Percentiles rank a stretch among this genome's conserved stretches.
Evolutionary conservation across 1,140 invertebrate genomes (phyloP).

Genomic region (Eulimnadia texana): DNA sequence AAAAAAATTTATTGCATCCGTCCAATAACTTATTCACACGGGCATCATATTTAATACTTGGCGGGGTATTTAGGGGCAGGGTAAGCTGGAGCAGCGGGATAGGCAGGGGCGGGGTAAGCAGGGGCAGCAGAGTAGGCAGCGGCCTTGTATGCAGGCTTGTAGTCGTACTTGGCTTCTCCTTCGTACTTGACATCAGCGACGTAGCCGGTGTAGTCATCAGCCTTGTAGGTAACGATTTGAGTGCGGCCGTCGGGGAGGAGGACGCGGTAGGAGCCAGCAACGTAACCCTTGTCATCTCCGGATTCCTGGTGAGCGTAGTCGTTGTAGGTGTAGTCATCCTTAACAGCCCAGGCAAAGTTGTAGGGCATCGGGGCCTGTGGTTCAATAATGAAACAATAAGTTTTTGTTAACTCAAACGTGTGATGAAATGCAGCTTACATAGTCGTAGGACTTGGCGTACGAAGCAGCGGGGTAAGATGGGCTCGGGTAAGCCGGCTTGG

Average conservation of each 20-base stretch:
- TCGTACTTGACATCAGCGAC: conserved; percentile 21
- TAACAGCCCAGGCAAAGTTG: conserved; percentile 56
- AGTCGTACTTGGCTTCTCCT: conserved; percentile 18
- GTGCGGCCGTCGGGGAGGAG: conserved; percentile 53
- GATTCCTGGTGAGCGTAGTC: conserved; percentile 56
- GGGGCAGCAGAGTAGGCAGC: too few relatives aligned
- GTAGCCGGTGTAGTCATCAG: conserved; percentile 19
- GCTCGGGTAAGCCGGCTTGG: conserved; percentile 7
- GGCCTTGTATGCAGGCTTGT: conserved; percentile 16
- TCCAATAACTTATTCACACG: neutral
- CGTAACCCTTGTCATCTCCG: conserved; percentile 39
- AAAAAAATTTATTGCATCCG: too few relatives aligned
- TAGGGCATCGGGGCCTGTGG: conserved; percentile 30
- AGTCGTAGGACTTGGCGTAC: conserved; percentile 9
- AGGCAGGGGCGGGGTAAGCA: conserved; percentile 7
- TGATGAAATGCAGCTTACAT: conserved; percentile 11
- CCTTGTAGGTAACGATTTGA: conserved; percentile 18
- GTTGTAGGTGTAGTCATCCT: conserved; percentile 48
- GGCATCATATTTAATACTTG: neutral
- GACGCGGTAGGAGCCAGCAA: conserved; percentile 53
- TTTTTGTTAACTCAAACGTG: neutral
- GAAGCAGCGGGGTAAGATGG: conserved; percentile 9
- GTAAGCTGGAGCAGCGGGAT: neutral
- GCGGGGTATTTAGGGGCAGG: neutral
- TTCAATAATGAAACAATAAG: neutral